Conservation (phyloP, 2,888 invertebrate species). For the Dasysyrphus tricinctus region DNA sequence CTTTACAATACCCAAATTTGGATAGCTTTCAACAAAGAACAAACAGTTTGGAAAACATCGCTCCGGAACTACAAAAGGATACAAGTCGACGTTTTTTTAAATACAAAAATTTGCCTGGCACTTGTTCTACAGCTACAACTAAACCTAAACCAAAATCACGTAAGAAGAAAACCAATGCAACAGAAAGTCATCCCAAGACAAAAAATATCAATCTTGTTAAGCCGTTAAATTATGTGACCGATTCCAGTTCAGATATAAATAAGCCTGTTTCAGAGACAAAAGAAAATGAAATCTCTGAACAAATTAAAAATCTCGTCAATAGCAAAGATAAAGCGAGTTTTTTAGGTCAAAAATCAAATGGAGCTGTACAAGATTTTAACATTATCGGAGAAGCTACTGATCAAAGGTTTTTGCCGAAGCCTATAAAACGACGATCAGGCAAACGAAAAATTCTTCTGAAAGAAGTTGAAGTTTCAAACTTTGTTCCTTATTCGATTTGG, state of each 20-base stretch:
- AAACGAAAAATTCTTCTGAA: constrained; percentile 5
- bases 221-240: constrained; percentile 71
- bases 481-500: constrained; percentile 56
- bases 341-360: neutral
- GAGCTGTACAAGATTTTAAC: neutral
- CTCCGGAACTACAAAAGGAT: neutral
- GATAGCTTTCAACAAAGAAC: neutral
- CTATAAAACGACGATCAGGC: neutral
- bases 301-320: neutral
- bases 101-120: neutral
- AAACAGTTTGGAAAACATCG: neutral
- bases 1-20: neutral
- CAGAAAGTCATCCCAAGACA: constrained; percentile 27
- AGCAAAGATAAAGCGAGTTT: neutral
- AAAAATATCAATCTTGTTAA: constrained; percentile 76
- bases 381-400: neutral
- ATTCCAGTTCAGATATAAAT: constrained; percentile 4
- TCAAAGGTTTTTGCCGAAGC: too few species aligned
- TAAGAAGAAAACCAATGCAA: neutral
- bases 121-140: neutral
- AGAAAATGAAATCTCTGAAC: constrained; percentile 33
- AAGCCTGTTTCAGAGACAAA: constrained; percentile 50
- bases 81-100: constrained; percentile 1
- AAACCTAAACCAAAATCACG: neutral
- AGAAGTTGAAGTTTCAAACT: neutral